Percentiles rank a stretch among this genome's conserved stretches.
Evolutionary conservation across 2,888 invertebrate genomes (phyloP).

Genomic region (Formica aserva): DNA sequence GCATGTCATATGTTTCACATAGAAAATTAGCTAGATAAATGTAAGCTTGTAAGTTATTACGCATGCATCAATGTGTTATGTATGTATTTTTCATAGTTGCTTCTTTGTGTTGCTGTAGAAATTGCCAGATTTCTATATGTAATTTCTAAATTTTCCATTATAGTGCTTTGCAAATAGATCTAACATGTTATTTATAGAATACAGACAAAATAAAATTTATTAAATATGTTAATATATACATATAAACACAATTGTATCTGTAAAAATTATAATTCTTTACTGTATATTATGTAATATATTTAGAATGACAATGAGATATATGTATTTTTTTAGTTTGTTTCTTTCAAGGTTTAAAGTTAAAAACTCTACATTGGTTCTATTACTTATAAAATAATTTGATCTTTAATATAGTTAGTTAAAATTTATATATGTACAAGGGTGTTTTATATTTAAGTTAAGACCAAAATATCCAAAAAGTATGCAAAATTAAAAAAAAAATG

Average conservation of each 20-base stretch:
- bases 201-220: neutral
- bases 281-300: neutral
- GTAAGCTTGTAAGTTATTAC: constrained; percentile 42
- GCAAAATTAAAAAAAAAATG: neutral
- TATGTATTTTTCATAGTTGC: constrained; percentile 12
- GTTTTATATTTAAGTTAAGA: neutral
- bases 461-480: neutral
- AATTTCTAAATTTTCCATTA: neutral
- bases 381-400: neutral
- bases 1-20: constrained; percentile 40
- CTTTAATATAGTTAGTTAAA: neutral
- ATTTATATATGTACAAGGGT: neutral
- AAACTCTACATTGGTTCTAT: neutral
- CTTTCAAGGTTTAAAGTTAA: neutral
- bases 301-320: neutral
- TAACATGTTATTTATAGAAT: neutral
- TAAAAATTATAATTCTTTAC: neutral
- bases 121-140: neutral
- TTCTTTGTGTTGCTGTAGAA: neutral
- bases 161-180: constrained; percentile 8
- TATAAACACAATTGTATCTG: neutral
- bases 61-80: neutral
- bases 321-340: neutral
- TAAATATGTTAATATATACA: neutral
- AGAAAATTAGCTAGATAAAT: constrained; percentile 44